phyloP scores from a whole-genome alignment of 2,113 vertebrate genomes.

The Barbus barbus region DNA sequence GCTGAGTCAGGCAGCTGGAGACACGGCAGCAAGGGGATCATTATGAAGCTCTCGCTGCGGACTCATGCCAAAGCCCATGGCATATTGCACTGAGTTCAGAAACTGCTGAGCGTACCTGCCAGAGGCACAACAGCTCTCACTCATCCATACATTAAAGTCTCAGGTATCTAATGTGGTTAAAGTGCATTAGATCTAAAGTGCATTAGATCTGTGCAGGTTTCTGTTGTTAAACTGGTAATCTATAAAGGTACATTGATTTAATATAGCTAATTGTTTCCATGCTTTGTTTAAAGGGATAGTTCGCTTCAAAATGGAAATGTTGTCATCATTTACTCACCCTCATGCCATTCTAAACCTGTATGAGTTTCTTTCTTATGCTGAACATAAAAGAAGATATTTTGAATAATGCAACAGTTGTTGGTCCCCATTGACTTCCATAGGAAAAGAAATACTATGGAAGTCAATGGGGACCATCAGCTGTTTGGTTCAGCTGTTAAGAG shows the following conservation, averaged over 20 bases:
- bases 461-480: too few species aligned
- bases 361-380: too few species aligned
- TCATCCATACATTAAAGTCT: conserved; percentile 11
- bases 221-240: not conserved
- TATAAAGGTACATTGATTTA: not conserved
- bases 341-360: too few species aligned
- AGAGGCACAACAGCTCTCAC: conserved; percentile 9
- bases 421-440: too few species aligned
- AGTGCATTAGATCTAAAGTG: not conserved
- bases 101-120: too few species aligned
- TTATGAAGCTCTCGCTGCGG: conserved; percentile 38
- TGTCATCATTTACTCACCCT: not conserved
- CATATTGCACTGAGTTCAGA: conserved; percentile 22
- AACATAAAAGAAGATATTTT: too few species aligned
- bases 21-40: conserved; percentile 28
- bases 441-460: too few species aligned
- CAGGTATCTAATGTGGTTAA: not conserved
- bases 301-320: not conserved
- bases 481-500: too few species aligned
- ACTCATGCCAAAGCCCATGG: not conserved
- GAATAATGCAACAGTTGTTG: too few species aligned
- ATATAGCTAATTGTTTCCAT: not conserved
- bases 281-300: not conserved
- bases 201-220: not conserved
- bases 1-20: conserved; percentile 45